Evolutionary conservation across 2,888 invertebrate genomes (phyloP).

Genomic region (Blastobasis adustella): DNA sequence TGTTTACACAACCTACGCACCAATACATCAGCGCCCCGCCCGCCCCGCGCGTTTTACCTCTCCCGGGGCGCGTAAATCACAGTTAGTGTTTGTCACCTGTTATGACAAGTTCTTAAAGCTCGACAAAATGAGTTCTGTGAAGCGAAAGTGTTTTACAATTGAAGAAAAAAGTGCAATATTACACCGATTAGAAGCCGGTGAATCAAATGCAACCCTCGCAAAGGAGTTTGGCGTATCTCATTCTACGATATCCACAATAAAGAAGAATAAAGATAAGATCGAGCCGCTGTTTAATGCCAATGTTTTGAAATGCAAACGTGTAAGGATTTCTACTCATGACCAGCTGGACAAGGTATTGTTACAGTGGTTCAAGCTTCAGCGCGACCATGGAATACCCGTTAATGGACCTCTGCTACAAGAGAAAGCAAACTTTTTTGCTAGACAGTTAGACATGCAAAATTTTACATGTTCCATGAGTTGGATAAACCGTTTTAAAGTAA

Average conservation of each 20-base stretch:
- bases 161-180: no score
- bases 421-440: background rate
- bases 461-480: background rate
- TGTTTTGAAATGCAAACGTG: slow-evolving; percentile 12
- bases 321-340: slow-evolving; percentile 13
- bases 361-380: slow-evolving; percentile 14
- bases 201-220: no score
- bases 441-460: background rate
- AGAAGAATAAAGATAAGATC: slow-evolving; percentile 11
- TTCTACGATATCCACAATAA: slow-evolving; percentile 20
- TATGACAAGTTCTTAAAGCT: no score
- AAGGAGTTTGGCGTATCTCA: no score
- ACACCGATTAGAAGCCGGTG: slow-evolving; percentile 19
- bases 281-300: slow-evolving; percentile 6
- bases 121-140: no score
- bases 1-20: slow-evolving; percentile 5
- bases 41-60: no score
- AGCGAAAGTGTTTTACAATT: no score
- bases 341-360: slow-evolving; percentile 14
- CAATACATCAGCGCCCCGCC: slow-evolving; percentile 11
- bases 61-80: no score
- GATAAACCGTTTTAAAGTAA: background rate
- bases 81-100: no score
- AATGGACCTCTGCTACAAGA: background rate
- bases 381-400: background rate